phyloP scores from a whole-genome alignment of 2,797 vertebrate genomes.

The Macrochelys suwanniensis region DNA sequence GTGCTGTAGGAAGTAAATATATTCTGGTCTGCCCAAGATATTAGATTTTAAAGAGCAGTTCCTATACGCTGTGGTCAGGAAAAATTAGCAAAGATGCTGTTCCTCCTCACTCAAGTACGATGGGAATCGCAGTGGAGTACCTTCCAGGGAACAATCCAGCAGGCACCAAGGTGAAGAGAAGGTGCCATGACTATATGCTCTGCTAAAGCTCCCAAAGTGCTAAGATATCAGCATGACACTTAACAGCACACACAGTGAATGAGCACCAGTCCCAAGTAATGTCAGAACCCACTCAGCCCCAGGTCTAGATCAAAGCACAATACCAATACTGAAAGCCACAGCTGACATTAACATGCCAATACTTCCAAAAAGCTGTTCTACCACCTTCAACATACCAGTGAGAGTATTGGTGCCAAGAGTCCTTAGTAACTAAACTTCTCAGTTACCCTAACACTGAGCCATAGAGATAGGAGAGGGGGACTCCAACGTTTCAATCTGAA shows the following conservation, averaged over 20 bases:
- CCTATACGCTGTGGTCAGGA: background rate
- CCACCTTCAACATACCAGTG: background rate
- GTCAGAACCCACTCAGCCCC: background rate
- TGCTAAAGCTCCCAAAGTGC: background rate
- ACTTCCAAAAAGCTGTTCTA: background rate
- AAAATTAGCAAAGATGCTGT: background rate
- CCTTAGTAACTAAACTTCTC: background rate
- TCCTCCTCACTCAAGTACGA: background rate
- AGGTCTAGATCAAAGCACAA: background rate
- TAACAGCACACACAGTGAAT: background rate
- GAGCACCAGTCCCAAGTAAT: background rate
- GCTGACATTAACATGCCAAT: background rate
- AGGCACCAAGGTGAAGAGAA: background rate
- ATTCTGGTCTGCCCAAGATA: background rate
- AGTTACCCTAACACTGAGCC: background rate
- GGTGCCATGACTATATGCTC: background rate
- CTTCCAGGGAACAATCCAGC: constrained; percentile 21
- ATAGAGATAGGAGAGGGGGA: background rate
- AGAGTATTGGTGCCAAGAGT: background rate
- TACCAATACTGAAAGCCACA: background rate
- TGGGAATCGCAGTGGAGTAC: background rate
- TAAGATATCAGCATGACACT: background rate
- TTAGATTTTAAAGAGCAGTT: background rate
- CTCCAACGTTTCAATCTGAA: background rate
- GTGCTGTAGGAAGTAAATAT: background rate